phyloP scores from a whole-genome alignment of 1,140 invertebrate species.

The Macrocentrus cingulum region DNA sequence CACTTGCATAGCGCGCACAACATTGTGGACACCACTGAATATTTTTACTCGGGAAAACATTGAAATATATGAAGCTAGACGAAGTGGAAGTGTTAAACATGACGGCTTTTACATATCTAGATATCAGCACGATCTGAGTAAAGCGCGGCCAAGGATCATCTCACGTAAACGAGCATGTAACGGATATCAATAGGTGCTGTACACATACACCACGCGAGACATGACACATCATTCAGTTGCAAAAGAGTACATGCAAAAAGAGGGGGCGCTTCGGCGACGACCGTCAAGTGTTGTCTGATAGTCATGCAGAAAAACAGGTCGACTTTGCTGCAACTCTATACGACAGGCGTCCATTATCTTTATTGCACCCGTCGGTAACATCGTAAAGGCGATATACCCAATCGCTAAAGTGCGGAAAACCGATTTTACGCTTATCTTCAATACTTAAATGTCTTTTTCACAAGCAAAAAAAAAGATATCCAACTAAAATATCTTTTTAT shows the following conservation, averaged over 20 bases:
- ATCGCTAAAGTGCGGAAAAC: background rate
- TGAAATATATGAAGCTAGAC: no score
- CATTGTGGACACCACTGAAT: no score
- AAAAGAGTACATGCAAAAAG: constrained; percentile 10
- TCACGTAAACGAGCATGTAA: constrained; percentile 19
- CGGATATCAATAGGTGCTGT: background rate
- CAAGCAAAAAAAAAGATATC: no score
- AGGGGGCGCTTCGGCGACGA: background rate
- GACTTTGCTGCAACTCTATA: background rate
- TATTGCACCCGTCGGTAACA: constrained; percentile 8
- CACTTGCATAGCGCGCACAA: no score
- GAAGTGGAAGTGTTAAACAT: no score
- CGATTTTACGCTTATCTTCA: background rate
- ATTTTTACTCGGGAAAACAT: no score
- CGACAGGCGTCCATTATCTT: constrained; percentile 8
- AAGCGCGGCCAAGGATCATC: constrained; percentile 17
- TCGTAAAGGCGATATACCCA: constrained; percentile 1
- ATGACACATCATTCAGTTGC: constrained; percentile 6
- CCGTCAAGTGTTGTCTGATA: constrained; percentile 1
- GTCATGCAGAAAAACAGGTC: constrained; percentile 13
- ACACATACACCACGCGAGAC: background rate
- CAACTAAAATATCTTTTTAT: no score
- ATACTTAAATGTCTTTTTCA: background rate
- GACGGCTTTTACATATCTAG: background rate
- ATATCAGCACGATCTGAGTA: background rate